Conservation (phyloP, 2,797 vertebrate genomes). For the Mus spretus region DNA sequence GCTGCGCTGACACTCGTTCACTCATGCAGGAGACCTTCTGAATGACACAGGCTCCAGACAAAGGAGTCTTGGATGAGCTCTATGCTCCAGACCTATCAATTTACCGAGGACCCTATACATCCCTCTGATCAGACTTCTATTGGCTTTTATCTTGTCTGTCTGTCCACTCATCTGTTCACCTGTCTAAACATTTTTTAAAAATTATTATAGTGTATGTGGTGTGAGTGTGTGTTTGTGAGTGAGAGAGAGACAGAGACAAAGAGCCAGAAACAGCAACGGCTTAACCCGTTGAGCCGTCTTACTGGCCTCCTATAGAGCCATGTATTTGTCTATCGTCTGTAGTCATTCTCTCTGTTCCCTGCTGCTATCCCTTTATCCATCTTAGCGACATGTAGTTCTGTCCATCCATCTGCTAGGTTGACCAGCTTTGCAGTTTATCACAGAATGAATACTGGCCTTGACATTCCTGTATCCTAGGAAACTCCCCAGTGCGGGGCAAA, state of each 20-base stretch:
- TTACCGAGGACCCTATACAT: neutral
- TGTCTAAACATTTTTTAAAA: neutral
- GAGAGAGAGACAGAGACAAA: neutral
- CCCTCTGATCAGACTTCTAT: neutral
- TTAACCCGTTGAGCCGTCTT: neutral
- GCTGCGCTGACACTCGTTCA: neutral
- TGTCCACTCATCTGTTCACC: neutral
- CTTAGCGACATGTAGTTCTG: neutral
- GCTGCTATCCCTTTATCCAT: neutral
- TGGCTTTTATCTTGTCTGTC: neutral
- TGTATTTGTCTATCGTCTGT: neutral
- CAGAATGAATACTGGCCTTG: neutral
- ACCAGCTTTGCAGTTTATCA: slow-evolving; percentile 24
- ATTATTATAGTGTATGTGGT: neutral
- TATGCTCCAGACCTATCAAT: neutral
- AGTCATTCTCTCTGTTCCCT: neutral
- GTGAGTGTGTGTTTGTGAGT: neutral
- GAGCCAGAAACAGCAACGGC: neutral
- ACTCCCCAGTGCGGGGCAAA: neutral
- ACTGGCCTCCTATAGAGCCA: neutral
- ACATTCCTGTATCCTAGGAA: slow-evolving; percentile 5
- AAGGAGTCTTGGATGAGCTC: neutral
- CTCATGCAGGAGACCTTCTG: neutral
- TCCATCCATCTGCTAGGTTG: neutral
- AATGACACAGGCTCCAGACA: neutral